phyloP scores from a whole-genome alignment of 2,113 vertebrate genomes.

The Odocoileus virginianus region DNA sequence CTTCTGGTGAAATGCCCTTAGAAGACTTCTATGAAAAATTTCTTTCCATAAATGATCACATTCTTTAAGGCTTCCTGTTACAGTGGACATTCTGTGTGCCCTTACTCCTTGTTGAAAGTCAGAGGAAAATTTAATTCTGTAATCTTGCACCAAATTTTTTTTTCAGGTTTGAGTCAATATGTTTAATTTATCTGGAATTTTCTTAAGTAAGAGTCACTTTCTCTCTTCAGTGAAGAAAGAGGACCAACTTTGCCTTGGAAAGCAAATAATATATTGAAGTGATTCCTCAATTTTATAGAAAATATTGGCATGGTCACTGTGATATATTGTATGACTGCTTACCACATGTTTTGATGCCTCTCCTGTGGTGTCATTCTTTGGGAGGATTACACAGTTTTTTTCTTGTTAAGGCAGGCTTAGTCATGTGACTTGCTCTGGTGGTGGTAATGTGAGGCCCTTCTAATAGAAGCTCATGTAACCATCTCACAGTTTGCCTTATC shows the following conservation, averaged over 20 bases:
- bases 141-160: constrained; percentile 3
- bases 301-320: neutral
- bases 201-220: neutral
- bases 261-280: neutral
- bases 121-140: neutral
- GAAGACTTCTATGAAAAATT: neutral
- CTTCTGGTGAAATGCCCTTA: constrained; percentile 6
- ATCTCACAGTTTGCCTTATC: neutral
- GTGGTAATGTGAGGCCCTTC: neutral
- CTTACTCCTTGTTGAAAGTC: neutral
- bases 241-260: neutral
- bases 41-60: neutral
- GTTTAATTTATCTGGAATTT: neutral
- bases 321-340: neutral
- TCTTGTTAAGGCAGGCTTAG: neutral
- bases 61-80: neutral
- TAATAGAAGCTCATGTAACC: neutral
- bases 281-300: neutral
- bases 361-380: neutral
- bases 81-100: neutral
- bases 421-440: neutral
- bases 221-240: neutral
- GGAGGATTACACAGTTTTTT: neutral
- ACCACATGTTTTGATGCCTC: neutral
- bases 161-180: constrained; percentile 2